A percentile compares a stretch with the other conserved stretches of the same genome.
Evolutionary conservation across 2,113 vertebrate species (phyloP).

Genomic region (Chlamydotis undulata): DNA sequence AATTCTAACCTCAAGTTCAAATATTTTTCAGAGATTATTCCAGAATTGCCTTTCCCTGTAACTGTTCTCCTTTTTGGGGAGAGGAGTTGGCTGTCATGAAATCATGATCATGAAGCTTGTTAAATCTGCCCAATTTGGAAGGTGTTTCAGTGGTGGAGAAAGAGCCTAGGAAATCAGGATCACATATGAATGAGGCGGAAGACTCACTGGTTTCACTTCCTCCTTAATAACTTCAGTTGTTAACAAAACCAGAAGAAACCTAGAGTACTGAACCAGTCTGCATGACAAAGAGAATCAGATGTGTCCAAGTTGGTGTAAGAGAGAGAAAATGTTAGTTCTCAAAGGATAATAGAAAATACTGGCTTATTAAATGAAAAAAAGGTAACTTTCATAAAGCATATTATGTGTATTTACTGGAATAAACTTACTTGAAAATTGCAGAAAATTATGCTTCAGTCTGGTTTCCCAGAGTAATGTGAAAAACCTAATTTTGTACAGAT

Average conservation of each 20-base stretch:
- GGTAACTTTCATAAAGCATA: background rate
- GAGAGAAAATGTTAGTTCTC: background rate
- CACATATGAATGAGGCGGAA: background rate
- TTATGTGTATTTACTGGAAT: background rate
- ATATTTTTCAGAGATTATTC: background rate
- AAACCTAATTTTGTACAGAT: background rate
- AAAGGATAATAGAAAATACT: background rate
- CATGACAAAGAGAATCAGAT: background rate
- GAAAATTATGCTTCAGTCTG: background rate
- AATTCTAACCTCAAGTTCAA: background rate
- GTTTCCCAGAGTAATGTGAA: background rate
- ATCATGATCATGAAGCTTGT: background rate
- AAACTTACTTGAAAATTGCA: background rate
- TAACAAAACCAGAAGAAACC: background rate
- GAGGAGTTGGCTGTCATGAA: background rate
- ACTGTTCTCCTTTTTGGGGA: background rate
- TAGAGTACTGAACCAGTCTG: background rate
- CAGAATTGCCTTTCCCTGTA: background rate
- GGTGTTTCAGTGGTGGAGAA: background rate
- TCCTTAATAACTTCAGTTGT: background rate
- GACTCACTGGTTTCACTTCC: background rate
- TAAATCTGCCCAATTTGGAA: background rate
- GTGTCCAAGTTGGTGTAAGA: background rate
- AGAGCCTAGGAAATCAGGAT: background rate
- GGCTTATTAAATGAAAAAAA: background rate